phyloP scores from a whole-genome alignment of 1,140 invertebrate species.

The Epicauta chinensis region DNA sequence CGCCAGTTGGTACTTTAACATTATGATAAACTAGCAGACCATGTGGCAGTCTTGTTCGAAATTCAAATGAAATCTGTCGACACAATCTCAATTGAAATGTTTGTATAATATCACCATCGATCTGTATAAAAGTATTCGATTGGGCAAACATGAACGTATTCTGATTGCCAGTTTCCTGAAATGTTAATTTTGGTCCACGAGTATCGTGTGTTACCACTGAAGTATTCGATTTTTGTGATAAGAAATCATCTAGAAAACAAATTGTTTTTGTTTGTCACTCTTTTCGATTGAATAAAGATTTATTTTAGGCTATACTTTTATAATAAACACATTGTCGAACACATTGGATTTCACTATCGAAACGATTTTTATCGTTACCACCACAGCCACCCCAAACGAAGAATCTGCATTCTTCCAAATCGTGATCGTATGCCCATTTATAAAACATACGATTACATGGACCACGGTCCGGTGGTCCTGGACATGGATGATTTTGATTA shows the following conservation, averaged over 20 bases:
- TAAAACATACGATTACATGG: slow-evolving; percentile 61
- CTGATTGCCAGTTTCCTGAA: slow-evolving; percentile 71
- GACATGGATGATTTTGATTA: slow-evolving; percentile 25
- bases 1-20: slow-evolving; percentile 72
- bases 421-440: slow-evolving; percentile 68
- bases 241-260: slow-evolving; percentile 41
- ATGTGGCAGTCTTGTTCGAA: slow-evolving; percentile 78
- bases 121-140: slow-evolving; percentile 79
- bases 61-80: slow-evolving; percentile 80
- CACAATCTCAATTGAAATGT: slow-evolving; percentile 79
- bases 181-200: slow-evolving; percentile 68
- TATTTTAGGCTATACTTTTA: slow-evolving; percentile 24
- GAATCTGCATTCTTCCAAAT: slow-evolving; percentile 55
- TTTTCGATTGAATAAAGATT: not conserved
- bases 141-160: slow-evolving; percentile 80
- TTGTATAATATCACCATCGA: slow-evolving; percentile 77
- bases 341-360: slow-evolving; percentile 66
- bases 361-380: slow-evolving; percentile 69
- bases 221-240: not conserved
- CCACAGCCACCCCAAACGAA: slow-evolving; percentile 75
- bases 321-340: slow-evolving; percentile 55
- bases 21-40: slow-evolving; percentile 83
- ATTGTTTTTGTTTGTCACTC: too few species aligned
- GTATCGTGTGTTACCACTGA: slow-evolving; percentile 56
- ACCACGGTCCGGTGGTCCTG: slow-evolving; percentile 49